phyloP scores from a whole-genome alignment of 2,113 vertebrate species.

The Eubucco bourcierii region DNA sequence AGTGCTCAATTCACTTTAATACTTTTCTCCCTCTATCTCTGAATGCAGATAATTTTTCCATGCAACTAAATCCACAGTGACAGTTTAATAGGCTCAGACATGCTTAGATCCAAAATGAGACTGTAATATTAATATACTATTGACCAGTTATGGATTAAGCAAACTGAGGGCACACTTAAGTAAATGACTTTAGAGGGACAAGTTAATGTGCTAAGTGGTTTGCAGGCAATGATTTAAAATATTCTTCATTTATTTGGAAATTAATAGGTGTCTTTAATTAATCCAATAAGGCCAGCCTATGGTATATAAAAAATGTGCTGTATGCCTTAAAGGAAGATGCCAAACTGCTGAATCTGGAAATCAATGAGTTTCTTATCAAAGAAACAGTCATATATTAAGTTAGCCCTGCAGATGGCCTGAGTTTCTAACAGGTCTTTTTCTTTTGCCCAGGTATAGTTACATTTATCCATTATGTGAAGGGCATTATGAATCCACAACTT shows the following conservation, averaged over 20 bases:
- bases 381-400: background rate
- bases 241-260: constrained; percentile 72
- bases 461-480: background rate
- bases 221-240: constrained; percentile 66
- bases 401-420: background rate
- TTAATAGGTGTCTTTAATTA: constrained; percentile 72
- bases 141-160: constrained; percentile 79
- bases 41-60: constrained; percentile 69
- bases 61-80: constrained; percentile 82
- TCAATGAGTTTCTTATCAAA: background rate
- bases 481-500: background rate
- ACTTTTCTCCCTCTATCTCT: constrained; percentile 69
- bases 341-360: constrained; percentile 14
- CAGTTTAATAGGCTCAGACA: constrained; percentile 83
- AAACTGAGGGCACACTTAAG: constrained; percentile 64
- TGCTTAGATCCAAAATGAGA: constrained; percentile 74
- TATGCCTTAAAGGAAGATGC: constrained; percentile 36
- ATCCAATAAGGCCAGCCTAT: constrained; percentile 62
- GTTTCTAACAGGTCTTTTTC: background rate
- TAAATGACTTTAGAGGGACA: constrained; percentile 69
- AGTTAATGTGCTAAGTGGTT: constrained; percentile 70
- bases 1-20: constrained; percentile 71
- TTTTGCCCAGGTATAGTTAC: background rate
- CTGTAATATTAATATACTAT: constrained; percentile 82
- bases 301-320: background rate